Conservation (phyloP, 2,113 vertebrate genomes). For the Isurus oxyrinchus region DNA sequence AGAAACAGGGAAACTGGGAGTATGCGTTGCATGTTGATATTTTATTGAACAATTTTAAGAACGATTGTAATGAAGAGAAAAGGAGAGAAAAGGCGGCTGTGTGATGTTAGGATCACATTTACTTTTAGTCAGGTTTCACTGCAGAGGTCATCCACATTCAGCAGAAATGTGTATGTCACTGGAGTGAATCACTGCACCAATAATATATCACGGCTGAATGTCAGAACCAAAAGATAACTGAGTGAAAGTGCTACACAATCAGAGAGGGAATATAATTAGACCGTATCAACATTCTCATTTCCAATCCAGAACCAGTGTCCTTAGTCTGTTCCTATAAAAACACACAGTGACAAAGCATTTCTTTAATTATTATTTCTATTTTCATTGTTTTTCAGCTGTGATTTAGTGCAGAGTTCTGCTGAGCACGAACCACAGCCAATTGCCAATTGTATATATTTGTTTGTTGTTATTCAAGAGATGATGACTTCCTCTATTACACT, state of each 20-base stretch:
- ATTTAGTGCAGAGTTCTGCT: background rate
- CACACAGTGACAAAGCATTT: background rate
- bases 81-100: background rate
- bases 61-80: background rate
- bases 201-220: background rate
- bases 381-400: background rate
- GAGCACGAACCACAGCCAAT: background rate
- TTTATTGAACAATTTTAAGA: background rate
- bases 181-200: background rate
- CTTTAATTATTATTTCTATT: background rate
- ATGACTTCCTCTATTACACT: background rate
- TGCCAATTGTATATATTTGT: background rate
- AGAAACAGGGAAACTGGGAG: background rate
- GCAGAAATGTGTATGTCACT: background rate
- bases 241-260: background rate
- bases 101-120: background rate
- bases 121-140: background rate
- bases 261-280: background rate
- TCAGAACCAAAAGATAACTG: background rate
- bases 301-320: background rate
- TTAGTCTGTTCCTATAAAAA: background rate
- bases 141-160: background rate
- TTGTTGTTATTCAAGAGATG: background rate
- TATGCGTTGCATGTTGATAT: background rate
- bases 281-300: background rate